These are phyloP conservation scores for Protaetia brevitarsis DNA, from an alignment of 1,140 invertebrate species.

Conservation along the genomic window DNA sequence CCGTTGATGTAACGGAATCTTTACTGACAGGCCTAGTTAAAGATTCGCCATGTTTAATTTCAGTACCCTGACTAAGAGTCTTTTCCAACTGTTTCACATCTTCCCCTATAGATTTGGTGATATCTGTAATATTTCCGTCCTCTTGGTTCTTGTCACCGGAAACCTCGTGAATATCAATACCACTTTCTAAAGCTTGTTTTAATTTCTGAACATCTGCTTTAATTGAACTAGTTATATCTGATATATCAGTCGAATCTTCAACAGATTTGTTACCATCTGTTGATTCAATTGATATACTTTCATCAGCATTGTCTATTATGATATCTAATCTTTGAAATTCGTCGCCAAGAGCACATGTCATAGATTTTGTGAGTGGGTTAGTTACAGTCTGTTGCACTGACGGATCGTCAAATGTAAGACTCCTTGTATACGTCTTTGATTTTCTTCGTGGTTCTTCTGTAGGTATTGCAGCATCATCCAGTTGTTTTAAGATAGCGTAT, in stretches of 20 bases:
- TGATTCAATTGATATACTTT: neutral
- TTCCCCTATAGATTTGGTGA: constrained; percentile 4
- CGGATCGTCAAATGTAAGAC: neutral
- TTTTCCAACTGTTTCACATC: neutral
- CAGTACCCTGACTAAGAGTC: neutral
- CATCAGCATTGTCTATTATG: neutral
- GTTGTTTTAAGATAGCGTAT: neutral
- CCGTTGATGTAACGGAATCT: constrained; percentile 29
- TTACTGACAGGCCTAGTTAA: constrained; percentile 29
- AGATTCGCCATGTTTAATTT: neutral
- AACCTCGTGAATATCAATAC: neutral
- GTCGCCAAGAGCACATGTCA: neutral
- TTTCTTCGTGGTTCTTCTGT: neutral
- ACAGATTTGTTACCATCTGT: neutral
- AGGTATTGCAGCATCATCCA: neutral
- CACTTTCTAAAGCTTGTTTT: neutral
- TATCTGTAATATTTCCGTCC: neutral
- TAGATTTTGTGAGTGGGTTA: neutral
- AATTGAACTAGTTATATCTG: constrained; percentile 5
- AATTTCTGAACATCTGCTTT: constrained; percentile 19
- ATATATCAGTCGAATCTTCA: neutral
- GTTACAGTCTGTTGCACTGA: neutral
- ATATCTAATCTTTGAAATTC: constrained; percentile 6
- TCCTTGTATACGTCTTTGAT: constrained; percentile 2
- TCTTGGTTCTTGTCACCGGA: neutral